phyloP scores from a whole-genome alignment of 1,140 invertebrate genomes.

The Orius insidiosus region DNA sequence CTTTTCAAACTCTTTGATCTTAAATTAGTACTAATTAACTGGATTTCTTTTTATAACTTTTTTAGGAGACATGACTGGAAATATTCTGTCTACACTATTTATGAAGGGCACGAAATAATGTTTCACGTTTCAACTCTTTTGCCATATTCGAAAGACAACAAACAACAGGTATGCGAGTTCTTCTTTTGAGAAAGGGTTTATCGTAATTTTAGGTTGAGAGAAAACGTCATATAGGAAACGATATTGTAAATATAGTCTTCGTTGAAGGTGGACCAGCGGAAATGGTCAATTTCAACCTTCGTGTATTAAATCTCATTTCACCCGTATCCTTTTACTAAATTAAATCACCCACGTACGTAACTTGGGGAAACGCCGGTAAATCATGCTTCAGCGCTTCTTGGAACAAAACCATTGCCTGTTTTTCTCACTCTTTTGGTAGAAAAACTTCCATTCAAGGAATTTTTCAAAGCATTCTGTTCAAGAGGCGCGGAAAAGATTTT shows the following conservation, averaged over 20 bases:
- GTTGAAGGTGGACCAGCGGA: constrained; percentile 39
- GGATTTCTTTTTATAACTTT: constrained; percentile 20
- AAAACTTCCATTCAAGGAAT: no score
- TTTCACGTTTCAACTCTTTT: constrained; percentile 77
- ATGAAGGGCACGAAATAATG: constrained; percentile 81
- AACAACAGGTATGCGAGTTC: constrained; percentile 46
- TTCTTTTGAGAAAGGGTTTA: neutral
- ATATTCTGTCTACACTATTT: constrained; percentile 70
- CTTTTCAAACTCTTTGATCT: neutral
- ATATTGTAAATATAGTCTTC: constrained; percentile 81
- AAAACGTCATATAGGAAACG: constrained; percentile 81
- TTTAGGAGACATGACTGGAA: constrained; percentile 78
- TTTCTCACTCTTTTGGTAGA: no score
- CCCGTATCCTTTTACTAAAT: constrained; percentile 48
- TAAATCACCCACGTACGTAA: no score
- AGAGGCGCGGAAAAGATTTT: no score
- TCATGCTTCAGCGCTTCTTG: no score
- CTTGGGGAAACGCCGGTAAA: no score
- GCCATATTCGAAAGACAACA: constrained; percentile 72
- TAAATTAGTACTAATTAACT: constrained; percentile 1
- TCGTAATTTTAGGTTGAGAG: constrained; percentile 41
- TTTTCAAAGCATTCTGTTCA: no score
- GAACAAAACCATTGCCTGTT: no score
- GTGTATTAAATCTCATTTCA: constrained; percentile 80
- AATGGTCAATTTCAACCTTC: constrained; percentile 53